A percentile compares a stretch with the other conserved stretches of the same genome.
Conservation (phyloP, 1,140 invertebrate genomes). For the Solenopsis fugax region DNA sequence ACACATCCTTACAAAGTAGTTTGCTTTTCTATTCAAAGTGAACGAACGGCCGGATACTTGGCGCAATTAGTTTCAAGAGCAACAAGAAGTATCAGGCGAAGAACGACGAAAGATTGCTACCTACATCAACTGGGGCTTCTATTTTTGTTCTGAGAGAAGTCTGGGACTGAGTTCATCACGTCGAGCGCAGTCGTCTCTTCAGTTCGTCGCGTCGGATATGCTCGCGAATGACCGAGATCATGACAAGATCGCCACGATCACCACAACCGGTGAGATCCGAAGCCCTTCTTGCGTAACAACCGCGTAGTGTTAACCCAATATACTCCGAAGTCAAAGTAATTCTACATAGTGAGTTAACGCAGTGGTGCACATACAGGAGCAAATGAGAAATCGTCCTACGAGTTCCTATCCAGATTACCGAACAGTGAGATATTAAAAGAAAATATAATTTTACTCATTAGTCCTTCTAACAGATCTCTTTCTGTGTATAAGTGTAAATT, state of each 20-base stretch:
- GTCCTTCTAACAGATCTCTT: not conserved
- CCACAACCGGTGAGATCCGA: constrained; percentile 76
- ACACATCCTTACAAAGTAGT: not conserved
- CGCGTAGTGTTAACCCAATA: not conserved
- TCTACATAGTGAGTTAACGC: constrained; percentile 19
- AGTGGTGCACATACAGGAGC: not conserved
- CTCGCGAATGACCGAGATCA: constrained; percentile 63
- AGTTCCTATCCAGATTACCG: not conserved
- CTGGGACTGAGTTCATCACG: constrained; percentile 11
- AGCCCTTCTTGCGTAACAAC: constrained; percentile 22
- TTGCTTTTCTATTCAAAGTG: not conserved
- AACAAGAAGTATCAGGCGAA: not conserved
- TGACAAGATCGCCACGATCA: constrained; percentile 62
- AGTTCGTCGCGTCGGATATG: constrained; percentile 66
- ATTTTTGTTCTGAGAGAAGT: constrained; percentile 52
- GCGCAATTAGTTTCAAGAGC: constrained; percentile 4
- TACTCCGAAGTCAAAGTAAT: not conserved
- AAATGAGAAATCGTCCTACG: not conserved
- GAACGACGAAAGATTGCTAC: constrained; percentile 1
- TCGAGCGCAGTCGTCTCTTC: constrained; percentile 32
- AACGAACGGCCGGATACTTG: not conserved
- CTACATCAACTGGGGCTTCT: constrained; percentile 6
- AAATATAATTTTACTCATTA: constrained; percentile 21
- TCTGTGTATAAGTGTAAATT: not conserved
- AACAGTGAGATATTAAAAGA: constrained; percentile 21